Percentiles rank a stretch among this genome's conserved stretches.
phyloP scores from a whole-genome alignment of 1,140 invertebrate genomes.

The Atopsyche davidsoni region DNA sequence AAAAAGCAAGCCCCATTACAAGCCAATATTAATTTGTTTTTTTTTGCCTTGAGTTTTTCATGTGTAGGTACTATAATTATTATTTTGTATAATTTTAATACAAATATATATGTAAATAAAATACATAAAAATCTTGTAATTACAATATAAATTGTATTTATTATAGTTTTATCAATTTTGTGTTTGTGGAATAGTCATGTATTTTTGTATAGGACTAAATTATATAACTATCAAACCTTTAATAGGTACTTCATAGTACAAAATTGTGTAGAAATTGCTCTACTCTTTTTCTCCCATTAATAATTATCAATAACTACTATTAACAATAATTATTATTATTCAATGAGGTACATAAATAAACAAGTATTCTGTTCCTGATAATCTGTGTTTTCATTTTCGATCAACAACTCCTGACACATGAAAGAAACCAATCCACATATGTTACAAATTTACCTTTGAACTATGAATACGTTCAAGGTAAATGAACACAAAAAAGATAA shows the following conservation, averaged over 20 bases:
- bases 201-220: slow-evolving; percentile 25
- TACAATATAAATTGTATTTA: background rate
- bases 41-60: too few species aligned
- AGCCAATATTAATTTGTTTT: too few species aligned
- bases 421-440: too few species aligned
- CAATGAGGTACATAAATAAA: slow-evolving; percentile 19
- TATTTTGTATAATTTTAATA: too few species aligned
- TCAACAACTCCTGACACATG: too few species aligned
- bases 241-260: slow-evolving; percentile 27
- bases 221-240: slow-evolving; percentile 23
- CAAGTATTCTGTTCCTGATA: slow-evolving; percentile 18
- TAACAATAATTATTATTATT: slow-evolving; percentile 20
- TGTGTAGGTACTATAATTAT: too few species aligned
- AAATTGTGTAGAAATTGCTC: slow-evolving; percentile 23
- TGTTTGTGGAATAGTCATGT: slow-evolving; percentile 19
- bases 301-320: slow-evolving; percentile 15
- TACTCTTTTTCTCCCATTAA: slow-evolving; percentile 21
- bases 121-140: background rate
- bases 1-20: too few species aligned
- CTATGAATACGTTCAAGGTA: background rate
- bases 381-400: background rate
- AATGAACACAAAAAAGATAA: background rate
- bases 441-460: background rate
- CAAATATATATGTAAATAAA: too few species aligned
- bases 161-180: slow-evolving; percentile 3